A percentile compares a stretch with the other conserved stretches of the same genome.
These are phyloP conservation scores for Serranus cabrilla DNA, from an alignment of 2,797 vertebrate species.

Conservation along the genomic window DNA sequence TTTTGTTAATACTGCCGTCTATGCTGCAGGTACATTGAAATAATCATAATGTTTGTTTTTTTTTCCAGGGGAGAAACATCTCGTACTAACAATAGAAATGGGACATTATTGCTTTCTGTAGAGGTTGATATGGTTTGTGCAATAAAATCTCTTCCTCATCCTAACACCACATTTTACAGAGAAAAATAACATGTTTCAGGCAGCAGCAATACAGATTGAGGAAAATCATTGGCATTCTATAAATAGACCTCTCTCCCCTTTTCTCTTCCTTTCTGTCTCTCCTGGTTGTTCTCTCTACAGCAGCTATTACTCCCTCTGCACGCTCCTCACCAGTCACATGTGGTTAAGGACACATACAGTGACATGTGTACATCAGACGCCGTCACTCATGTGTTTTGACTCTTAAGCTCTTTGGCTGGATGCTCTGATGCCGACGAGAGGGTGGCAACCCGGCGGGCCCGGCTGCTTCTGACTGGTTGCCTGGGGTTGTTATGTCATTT, in stretches of 20 bases:
- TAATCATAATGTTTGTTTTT: slow-evolving; percentile 32
- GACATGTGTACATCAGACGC: slow-evolving; percentile 71
- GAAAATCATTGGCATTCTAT: slow-evolving; percentile 72
- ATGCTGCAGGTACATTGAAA: slow-evolving; percentile 16
- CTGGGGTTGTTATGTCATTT: slow-evolving; percentile 69
- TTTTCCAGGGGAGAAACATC: slow-evolving; percentile 10
- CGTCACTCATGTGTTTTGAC: slow-evolving; percentile 72
- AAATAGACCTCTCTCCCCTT: slow-evolving; percentile 63
- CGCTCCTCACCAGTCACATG: slow-evolving; percentile 58
- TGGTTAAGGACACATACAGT: slow-evolving; percentile 59
- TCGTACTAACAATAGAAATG: slow-evolving; percentile 38
- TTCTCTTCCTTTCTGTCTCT: slow-evolving; percentile 47
- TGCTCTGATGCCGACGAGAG: slow-evolving; percentile 64
- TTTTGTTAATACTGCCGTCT: not conserved
- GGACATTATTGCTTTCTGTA: slow-evolving; percentile 51
- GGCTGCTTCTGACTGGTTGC: slow-evolving; percentile 65
- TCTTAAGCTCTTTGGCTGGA: slow-evolving; percentile 68
- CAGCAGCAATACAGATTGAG: slow-evolving; percentile 65
- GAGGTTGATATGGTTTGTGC: slow-evolving; percentile 48
- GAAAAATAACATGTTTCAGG: slow-evolving; percentile 66
- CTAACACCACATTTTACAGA: slow-evolving; percentile 49
- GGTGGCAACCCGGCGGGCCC: slow-evolving; percentile 63
- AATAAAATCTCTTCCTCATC: slow-evolving; percentile 53
- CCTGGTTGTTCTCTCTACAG: slow-evolving; percentile 57
- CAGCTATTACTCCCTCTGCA: slow-evolving; percentile 38